phyloP scores from a whole-genome alignment of 2,113 vertebrate species.

The Crotalus helleri region DNA sequence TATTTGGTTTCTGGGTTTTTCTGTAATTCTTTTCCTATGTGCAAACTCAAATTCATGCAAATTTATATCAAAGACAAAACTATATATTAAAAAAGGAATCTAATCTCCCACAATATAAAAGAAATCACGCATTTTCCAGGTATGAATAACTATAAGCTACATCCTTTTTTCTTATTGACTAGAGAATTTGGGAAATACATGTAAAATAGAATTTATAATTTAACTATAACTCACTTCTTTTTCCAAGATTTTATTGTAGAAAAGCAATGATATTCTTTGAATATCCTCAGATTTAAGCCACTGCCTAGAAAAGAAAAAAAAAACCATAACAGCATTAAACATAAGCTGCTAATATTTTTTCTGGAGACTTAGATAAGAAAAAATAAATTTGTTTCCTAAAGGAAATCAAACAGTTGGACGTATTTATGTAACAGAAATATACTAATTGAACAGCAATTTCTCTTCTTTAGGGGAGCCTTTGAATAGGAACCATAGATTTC shows the following conservation, averaged over 20 bases:
- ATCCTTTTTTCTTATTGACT: background rate
- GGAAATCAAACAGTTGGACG: background rate
- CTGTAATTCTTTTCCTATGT: background rate
- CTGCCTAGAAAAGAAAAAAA: slow-evolving; percentile 78
- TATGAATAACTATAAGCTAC: background rate
- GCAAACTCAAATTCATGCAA: background rate
- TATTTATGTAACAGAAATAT: background rate
- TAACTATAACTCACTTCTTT: slow-evolving; percentile 84
- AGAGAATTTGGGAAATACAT: background rate
- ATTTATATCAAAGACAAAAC: background rate
- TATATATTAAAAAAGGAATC: background rate
- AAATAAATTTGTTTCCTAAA: background rate
- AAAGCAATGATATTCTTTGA: slow-evolving; percentile 95
- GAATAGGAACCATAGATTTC: background rate
- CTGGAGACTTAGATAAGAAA: background rate
- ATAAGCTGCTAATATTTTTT: background rate
- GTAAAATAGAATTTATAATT: background rate
- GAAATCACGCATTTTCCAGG: background rate
- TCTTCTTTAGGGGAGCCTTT: background rate
- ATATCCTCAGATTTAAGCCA: slow-evolving; percentile 99
- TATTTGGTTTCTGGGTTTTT: background rate
- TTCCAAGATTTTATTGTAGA: slow-evolving; percentile 92
- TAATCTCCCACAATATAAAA: background rate
- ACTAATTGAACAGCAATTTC: background rate
- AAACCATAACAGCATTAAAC: background rate